A percentile compares a stretch with the other conserved stretches of the same genome.
Evolutionary conservation across 2,113 vertebrate species (phyloP).

Genomic region (Steatornis caripensis): DNA sequence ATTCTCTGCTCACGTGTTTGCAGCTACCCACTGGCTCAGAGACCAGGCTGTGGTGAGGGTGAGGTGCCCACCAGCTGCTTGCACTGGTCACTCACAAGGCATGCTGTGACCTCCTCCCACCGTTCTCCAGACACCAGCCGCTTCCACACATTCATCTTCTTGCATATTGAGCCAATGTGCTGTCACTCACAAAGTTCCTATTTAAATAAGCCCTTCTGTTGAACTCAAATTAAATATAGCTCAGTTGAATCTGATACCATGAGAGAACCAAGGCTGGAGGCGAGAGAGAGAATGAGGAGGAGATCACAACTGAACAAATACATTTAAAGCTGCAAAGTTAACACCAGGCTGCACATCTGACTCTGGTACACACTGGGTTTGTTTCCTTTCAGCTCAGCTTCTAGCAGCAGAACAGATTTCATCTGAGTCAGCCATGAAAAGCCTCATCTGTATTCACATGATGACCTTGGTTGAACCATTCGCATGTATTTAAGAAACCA

Average conservation of each 20-base stretch:
- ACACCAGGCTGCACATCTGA: slow-evolving; percentile 12
- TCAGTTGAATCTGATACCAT: slow-evolving; percentile 5
- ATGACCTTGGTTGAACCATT: not conserved
- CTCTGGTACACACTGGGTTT: not conserved
- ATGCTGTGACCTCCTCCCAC: not conserved
- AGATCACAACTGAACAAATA: slow-evolving; percentile 24
- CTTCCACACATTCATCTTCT: not conserved
- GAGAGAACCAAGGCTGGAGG: slow-evolving; percentile 36
- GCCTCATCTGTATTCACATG: not conserved
- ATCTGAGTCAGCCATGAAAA: not conserved
- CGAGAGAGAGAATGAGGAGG: not conserved
- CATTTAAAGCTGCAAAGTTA: not conserved
- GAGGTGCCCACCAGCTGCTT: not conserved
- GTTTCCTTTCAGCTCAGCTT: not conserved
- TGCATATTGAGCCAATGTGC: not conserved
- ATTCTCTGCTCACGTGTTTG: not conserved
- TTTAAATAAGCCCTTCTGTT: slow-evolving; percentile 61
- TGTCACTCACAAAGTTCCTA: slow-evolving; percentile 32
- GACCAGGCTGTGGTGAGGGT: not conserved
- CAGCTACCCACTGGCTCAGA: not conserved
- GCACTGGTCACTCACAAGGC: not conserved
- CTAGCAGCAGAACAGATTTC: not conserved
- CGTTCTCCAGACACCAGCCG: not conserved
- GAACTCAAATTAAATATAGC: slow-evolving; percentile 49
- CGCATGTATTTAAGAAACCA: not conserved